A percentile compares a stretch with the other conserved stretches of the same genome.
Conservation (phyloP, 2,888 invertebrate species). For the Phortica magna region DNA sequence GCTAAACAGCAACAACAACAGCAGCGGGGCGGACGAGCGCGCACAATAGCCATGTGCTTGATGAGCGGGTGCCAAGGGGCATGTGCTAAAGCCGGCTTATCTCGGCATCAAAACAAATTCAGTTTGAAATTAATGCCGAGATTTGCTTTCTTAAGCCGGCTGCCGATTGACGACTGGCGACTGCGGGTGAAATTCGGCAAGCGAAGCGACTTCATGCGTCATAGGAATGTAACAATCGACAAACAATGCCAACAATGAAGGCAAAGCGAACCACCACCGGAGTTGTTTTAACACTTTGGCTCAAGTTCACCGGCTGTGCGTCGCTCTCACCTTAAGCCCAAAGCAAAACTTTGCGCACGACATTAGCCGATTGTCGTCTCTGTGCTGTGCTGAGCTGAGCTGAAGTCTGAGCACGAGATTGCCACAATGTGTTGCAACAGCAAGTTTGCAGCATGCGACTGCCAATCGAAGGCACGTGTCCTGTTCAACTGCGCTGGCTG, state of each 20-base stretch:
- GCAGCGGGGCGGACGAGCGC: not conserved
- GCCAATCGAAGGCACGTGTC: not conserved
- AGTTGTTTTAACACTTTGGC: constrained; percentile 25
- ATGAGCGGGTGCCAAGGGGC: not conserved
- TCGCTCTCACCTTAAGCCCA: constrained; percentile 10
- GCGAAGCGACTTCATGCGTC: not conserved
- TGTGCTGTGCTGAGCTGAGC: too few species aligned
- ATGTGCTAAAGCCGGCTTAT: constrained; percentile 64
- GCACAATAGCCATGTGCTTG: too few species aligned
- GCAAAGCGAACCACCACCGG: constrained; percentile 44
- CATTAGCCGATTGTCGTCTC: not conserved
- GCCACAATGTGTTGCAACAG: not conserved
- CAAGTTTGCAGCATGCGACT: not conserved
- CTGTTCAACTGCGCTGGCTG: not conserved
- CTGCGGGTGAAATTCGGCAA: constrained; percentile 33
- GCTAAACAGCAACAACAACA: constrained; percentile 27
- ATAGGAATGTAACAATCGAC: constrained; percentile 62
- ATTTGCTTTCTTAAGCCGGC: constrained; percentile 72
- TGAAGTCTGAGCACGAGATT: not conserved
- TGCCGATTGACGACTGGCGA: not conserved
- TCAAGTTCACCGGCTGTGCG: constrained; percentile 47
- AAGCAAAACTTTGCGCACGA: constrained; percentile 20
- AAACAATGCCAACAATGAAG: constrained; percentile 52
- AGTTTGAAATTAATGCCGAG: constrained; percentile 75
- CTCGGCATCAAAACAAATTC: constrained; percentile 76